Evolutionary conservation across 1,140 invertebrate genomes (phyloP), one percentile per base, ranked within the genome.

Genomic region (Sweltsa coloradensis): DNA sequence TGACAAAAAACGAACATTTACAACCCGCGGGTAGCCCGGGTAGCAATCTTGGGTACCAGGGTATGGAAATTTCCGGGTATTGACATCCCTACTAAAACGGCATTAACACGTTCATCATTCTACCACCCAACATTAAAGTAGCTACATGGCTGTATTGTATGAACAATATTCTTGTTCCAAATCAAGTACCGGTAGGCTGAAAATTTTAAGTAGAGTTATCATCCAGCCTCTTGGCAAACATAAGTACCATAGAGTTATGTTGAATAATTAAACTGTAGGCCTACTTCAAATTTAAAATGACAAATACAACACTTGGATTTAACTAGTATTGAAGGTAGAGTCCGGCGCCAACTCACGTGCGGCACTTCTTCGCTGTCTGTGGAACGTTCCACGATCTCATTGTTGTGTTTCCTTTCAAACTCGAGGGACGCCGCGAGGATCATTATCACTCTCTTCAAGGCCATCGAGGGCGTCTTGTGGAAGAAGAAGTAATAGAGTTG

Each of bases 341-440:
- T 44, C 19, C 6, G 19, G 25, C 18, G 11, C 13, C 4, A 49
- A 65, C 68, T 73, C 75, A 92, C 88, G 64, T 78, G 73, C 51
- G 92, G 91, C 49, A 99, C 80, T 77, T 99, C 95, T 59, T 87
- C 79, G 69, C 95, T 94, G 63, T 99, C 97, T 39, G 85, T 87
- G 51, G 89, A 81, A 57, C 95, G 76, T 63, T 96, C 92, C 45
- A 91, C 73, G 47, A 99, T 83, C 71, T 99, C 92, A 22, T 83
- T 82, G 67, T 99, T 99, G 60, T 91, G 88, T 50, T 81, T 79
- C 62, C 83, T 85, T 55, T 94, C 88, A 74, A 98, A 99, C 67
- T 99, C 97, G 60, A 88, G 83, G 34, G 94, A 96, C 19, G 89
- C 94, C 18, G 83, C 89, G 37, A 99, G 69, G 49, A 99, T 89